Evolutionary conservation across 2,888 invertebrate genomes (phyloP), one percentile per base, ranked within the genome.

Genomic region (Lasioglossum morio): DNA sequence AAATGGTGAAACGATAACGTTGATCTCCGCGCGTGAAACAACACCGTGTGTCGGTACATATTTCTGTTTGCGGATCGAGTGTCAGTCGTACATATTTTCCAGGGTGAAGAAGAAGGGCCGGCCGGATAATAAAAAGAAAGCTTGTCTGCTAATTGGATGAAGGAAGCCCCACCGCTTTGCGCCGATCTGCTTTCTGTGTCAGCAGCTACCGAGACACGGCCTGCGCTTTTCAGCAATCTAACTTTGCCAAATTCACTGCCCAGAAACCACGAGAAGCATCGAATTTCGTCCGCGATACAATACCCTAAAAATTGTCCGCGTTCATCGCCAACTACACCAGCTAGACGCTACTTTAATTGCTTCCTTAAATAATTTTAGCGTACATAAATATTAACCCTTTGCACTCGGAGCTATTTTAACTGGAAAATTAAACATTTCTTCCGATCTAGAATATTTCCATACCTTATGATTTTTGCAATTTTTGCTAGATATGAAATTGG

Each of bases 71-170:
- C 27, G 57, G 78, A n/a, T 79, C 57, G 27, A 30, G n/a, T 74
- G 66, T 60, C 48, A 53, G 72, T 34, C 46, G 79, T 72, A 72
- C 69, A 82, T 77, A 79, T 82, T 73, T 81, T 69, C 53, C 19
- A n/a, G 34, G 63, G 70, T 8, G 23, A 85, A 72, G n/a, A 57
- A 53, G 69, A 75, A 76, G 77, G 72, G 69, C 63, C 70, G 43
- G 16, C 19, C 14, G 37, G 72, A 77, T 84, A 83, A 84, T 87
- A 87, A 85, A 82, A 86, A 79, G 77, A 87, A 92, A 93, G 90
- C 92, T 91, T 86, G 87, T 81, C 79, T 82, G 77, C 83, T 94
- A 94, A 94, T 94, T 94, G 94, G 94, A 94, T 94, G 89, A 91
- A 87, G 88, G 94, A 94, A 94, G 94, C 94, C 94, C 89, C 86